phyloP scores from a whole-genome alignment of 2,888 invertebrate species.

The Eurytoma adleriae region DNA sequence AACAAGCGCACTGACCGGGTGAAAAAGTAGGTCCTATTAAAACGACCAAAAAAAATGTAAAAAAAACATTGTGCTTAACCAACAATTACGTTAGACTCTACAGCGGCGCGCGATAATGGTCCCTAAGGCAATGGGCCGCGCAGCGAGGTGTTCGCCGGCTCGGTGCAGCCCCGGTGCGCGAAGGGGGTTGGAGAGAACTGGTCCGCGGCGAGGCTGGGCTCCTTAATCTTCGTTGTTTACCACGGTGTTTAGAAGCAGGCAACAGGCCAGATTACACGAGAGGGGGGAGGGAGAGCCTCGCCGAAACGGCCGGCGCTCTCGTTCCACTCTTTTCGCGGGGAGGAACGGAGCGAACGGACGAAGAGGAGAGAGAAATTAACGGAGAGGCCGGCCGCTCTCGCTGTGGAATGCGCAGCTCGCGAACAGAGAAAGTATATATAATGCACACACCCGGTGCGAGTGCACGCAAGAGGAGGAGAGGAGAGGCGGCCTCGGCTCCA shows the following conservation, averaged over 20 bases:
- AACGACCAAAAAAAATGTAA: no score
- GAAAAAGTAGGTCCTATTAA: no score
- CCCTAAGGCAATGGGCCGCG: no score
- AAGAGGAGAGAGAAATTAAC: constrained; percentile 45
- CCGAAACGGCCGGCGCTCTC: constrained; percentile 11
- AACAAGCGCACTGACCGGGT: no score
- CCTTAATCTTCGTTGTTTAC: constrained; percentile 50
- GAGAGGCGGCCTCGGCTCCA: neutral
- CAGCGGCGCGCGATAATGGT: no score
- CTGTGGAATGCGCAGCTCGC: constrained; percentile 31
- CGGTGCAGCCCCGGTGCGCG: no score
- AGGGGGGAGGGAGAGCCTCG: constrained; percentile 15
- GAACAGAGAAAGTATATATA: constrained; percentile 40
- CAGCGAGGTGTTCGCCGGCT: no score
- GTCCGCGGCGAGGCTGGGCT: constrained; percentile 8
- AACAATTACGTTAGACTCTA: no score
- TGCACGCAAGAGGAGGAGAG: neutral
- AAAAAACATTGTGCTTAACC: no score
- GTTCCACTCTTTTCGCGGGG: neutral
- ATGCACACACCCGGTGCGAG: no score
- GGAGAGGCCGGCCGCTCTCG: constrained; percentile 8
- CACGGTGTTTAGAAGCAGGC: constrained; percentile 53
- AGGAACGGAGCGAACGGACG: neutral
- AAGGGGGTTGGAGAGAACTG: constrained; percentile 39
- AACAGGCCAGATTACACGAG: constrained; percentile 49